Evolutionary conservation across 2,797 vertebrate species (phyloP).

Genomic region (Holocentrus rufus): DNA sequence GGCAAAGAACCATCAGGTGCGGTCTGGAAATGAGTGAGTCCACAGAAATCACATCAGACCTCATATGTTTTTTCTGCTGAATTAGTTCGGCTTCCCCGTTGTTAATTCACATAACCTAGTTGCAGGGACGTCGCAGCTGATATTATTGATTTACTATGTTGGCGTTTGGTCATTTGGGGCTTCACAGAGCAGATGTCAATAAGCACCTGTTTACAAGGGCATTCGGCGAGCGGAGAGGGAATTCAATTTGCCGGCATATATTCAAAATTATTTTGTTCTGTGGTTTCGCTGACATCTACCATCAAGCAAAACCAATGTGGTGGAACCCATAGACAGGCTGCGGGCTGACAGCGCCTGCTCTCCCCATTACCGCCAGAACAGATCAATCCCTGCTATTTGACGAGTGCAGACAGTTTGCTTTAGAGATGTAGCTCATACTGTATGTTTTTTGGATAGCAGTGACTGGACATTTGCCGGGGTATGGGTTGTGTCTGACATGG

Average conservation of each 20-base stretch:
- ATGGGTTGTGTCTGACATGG: conserved; percentile 11
- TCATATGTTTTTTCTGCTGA: neutral
- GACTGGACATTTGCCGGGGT: conserved; percentile 41
- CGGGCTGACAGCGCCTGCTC: conserved; percentile 62
- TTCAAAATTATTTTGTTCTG: conserved; percentile 76
- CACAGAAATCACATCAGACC: neutral
- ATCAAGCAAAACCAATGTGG: conserved; percentile 78
- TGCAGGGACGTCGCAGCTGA: conserved; percentile 54
- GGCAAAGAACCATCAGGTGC: neutral
- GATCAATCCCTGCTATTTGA: conserved; percentile 60
- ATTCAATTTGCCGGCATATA: conserved; percentile 81
- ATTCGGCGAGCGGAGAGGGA: conserved; percentile 71
- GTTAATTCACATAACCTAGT: conserved; percentile 44
- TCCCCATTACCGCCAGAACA: conserved; percentile 61
- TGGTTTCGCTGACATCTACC: conserved; percentile 71
- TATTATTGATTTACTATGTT: conserved; percentile 65
- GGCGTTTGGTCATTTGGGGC: conserved; percentile 64
- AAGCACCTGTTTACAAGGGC: conserved; percentile 73
- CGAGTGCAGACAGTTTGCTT: conserved; percentile 33
- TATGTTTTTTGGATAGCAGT: conserved; percentile 21
- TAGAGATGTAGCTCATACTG: conserved; percentile 50
- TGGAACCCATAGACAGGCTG: conserved; percentile 72
- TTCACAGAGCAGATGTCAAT: conserved; percentile 64
- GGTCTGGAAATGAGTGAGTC: neutral
- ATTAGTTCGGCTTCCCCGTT: conserved; percentile 11